These are phyloP conservation scores for Sesia bembeciformis DNA, from an alignment of 2,888 invertebrate species.

Conservation along the genomic window DNA sequence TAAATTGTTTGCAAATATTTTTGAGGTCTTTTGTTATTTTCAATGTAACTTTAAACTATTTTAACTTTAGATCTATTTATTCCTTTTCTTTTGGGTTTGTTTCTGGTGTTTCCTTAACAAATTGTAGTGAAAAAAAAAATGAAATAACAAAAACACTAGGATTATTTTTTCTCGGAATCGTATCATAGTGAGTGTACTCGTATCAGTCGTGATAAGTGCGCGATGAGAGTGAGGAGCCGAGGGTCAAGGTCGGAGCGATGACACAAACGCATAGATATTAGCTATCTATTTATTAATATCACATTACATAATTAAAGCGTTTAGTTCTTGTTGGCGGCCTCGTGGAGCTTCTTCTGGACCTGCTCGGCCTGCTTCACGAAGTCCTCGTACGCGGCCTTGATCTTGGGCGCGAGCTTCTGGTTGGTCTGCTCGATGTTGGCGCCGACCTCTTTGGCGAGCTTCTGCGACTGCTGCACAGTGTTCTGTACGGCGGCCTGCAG, in stretches of 20 bases:
- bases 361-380: slow-evolving; percentile 45
- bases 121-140: too few species aligned
- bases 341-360: slow-evolving; percentile 55
- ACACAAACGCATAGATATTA: background rate
- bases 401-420: slow-evolving; percentile 51
- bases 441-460: slow-evolving; percentile 47
- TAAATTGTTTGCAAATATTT: too few species aligned
- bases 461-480: slow-evolving; percentile 45
- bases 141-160: too few species aligned
- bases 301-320: background rate
- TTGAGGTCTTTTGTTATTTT: too few species aligned
- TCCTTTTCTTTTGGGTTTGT: too few species aligned
- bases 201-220: too few species aligned
- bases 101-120: too few species aligned
- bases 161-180: background rate
- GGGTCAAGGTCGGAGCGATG: background rate
- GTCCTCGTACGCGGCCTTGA: slow-evolving; percentile 54
- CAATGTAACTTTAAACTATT: too few species aligned
- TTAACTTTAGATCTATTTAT: too few species aligned
- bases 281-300: background rate
- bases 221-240: too few species aligned
- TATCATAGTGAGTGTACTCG: background rate
- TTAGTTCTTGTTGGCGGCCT: slow-evolving; percentile 55
- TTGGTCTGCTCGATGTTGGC: slow-evolving; percentile 44
- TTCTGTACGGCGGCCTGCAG: slow-evolving; percentile 40